Evolutionary conservation across 2,797 vertebrate species (phyloP).

Genomic region (Myoxocephalus aenaeus): DNA sequence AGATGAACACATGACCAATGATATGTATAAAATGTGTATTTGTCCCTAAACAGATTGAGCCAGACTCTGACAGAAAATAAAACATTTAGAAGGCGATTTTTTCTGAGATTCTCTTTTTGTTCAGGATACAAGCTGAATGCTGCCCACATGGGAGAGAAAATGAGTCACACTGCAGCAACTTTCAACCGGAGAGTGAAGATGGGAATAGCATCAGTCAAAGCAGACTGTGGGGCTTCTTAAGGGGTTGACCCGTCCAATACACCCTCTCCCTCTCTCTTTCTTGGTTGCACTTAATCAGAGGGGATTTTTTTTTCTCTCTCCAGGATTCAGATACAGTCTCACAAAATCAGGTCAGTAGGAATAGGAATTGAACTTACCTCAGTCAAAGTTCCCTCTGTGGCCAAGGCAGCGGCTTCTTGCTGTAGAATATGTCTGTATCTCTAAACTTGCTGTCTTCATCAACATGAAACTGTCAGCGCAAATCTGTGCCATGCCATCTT

Average conservation of each 20-base stretch:
- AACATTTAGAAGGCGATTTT: neutral
- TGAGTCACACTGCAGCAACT: constrained; percentile 89
- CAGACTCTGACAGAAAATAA: neutral
- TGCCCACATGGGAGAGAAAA: constrained; percentile 80
- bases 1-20: constrained; percentile 1
- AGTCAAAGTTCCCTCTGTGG: constrained; percentile 51
- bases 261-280: too few relatives aligned
- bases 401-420: constrained; percentile 28
- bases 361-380: constrained; percentile 60
- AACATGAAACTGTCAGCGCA: constrained; percentile 37
- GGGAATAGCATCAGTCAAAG: constrained; percentile 41
- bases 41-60: neutral
- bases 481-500: constrained; percentile 59
- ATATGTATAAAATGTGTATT: neutral
- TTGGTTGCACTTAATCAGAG: neutral
- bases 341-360: constrained; percentile 1
- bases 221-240: constrained; percentile 11
- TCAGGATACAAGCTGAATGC: constrained; percentile 56
- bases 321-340: neutral
- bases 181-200: constrained; percentile 58
- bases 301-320: neutral
- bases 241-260: neutral
- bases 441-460: constrained; percentile 52
- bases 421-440: constrained; percentile 41
- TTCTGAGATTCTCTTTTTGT: constrained; percentile 3